Evolutionary conservation across 2,113 vertebrate species (phyloP).

Genomic region (Pitta sordida): DNA sequence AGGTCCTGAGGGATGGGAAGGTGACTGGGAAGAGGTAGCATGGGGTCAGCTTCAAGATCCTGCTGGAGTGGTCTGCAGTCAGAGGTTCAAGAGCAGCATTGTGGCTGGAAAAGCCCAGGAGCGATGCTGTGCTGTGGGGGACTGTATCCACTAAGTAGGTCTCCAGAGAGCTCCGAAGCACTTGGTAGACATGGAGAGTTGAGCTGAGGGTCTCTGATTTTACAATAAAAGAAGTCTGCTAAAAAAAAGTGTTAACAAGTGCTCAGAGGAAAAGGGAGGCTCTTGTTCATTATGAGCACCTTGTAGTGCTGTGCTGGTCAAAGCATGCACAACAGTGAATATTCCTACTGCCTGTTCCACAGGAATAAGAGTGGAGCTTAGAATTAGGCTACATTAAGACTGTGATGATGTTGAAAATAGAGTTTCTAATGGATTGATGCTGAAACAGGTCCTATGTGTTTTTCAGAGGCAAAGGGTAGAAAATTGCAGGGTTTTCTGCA

Average conservation of each 20-base stretch:
- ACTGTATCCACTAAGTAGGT: not conserved
- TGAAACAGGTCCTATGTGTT: not conserved
- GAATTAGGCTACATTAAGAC: not conserved
- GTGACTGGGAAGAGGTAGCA: not conserved
- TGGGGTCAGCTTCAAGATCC: not conserved
- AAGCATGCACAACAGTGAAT: not conserved
- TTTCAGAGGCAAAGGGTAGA: not conserved
- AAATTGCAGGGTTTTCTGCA: not conserved
- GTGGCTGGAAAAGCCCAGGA: not conserved
- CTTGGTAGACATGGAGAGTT: not conserved
- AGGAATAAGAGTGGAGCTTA: not conserved
- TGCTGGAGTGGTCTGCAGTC: not conserved
- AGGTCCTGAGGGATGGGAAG: not conserved
- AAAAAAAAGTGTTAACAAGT: not conserved
- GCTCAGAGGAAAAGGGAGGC: not conserved
- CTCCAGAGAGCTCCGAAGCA: not conserved
- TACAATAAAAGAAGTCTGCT: not conserved
- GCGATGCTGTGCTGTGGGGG: not conserved
- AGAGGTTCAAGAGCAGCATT: not conserved
- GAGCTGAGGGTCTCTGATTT: not conserved
- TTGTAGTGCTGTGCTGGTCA: not conserved
- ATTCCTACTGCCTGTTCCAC: not conserved
- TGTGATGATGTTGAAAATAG: not conserved
- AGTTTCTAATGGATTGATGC: not conserved
- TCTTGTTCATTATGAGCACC: not conserved